phyloP scores from a whole-genome alignment of 2,888 invertebrate species.

The Tetragonisca angustula region DNA sequence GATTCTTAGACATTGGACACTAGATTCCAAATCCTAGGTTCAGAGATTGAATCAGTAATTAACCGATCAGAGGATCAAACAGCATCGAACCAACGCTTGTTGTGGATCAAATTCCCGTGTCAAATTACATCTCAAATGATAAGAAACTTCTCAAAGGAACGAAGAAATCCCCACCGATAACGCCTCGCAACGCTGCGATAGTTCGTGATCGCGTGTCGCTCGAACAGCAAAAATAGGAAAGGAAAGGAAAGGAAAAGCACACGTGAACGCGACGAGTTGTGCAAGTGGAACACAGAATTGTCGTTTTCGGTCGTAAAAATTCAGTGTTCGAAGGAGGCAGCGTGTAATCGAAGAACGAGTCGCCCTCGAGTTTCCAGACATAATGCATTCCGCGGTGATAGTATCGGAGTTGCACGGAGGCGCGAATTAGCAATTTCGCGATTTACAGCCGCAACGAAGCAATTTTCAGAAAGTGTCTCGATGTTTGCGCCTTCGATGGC shows the following conservation, averaged over 20 bases:
- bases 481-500: background rate
- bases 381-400: conserved; percentile 12
- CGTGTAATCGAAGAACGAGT: conserved; percentile 9
- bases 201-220: background rate
- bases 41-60: background rate
- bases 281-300: background rate
- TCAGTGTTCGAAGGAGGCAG: background rate
- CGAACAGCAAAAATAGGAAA: too few species aligned
- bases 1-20: too few species aligned
- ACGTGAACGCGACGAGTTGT: background rate
- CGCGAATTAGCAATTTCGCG: conserved; percentile 55
- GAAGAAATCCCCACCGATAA: conserved; percentile 11
- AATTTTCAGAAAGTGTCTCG: conserved; percentile 24
- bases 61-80: background rate
- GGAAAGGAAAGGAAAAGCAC: background rate
- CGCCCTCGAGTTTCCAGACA: background rate
- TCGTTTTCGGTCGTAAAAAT: background rate
- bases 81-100: background rate
- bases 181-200: conserved; percentile 11
- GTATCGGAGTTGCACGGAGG: conserved; percentile 44
- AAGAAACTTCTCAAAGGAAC: background rate
- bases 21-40: too few species aligned
- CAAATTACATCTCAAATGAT: too few species aligned
- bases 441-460: conserved; percentile 51
- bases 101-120: background rate